Evolutionary conservation across 2,797 vertebrate genomes (phyloP), one percentile per base, ranked within the genome.

Genomic region (Micrastur ruficollis): DNA sequence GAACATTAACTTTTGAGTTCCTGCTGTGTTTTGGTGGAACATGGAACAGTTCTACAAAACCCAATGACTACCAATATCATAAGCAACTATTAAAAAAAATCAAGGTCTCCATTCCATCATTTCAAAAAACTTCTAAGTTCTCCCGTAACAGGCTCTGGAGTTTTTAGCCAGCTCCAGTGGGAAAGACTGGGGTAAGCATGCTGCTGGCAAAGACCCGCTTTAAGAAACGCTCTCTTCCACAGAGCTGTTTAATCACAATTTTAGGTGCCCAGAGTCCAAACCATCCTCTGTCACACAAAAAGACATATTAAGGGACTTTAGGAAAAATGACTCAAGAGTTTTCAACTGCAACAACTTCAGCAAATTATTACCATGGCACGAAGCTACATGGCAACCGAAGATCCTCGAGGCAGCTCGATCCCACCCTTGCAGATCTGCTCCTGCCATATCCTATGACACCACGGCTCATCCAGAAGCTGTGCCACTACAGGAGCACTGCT

Each of bases 1-100:
- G 93, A 95, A 97, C 70, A 93, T 81, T 91, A 92, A 90, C 80
- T 91, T 97, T 67, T 74, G 81, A 89, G 95, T 90, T 97, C 93
- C 94, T 86, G 70, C 62, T 74, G 63, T 12, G 53, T 94, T 97
- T 95, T 94, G 86, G 91, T 94, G 73, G 92, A 94, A 95, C 25
- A 14, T 76, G 44, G 81, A 97, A 92, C 68, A 84, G 80, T 46
- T 97, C 94, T 89, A 95, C 94, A 91, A 90, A 94, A 46, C 38
- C 91, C 62, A 67, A 58, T 14, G 81, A 75, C 88, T 75, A 82
- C 68, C 68, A 90, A 75, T 12, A 91, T 50, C 92, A 93, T 22
- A 95, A 95, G 81, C 80, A 93, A 94, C 73, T 65, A 79, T 53
- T 85, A 93, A 7, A 65, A 72, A 67, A 34, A 92, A 75, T 53